Percentiles rank a stretch among this genome's conserved stretches.
These are phyloP conservation scores for Leguminivora glycinivorella DNA, from an alignment of 1,140 invertebrate species.

Conservation along the genomic window DNA sequence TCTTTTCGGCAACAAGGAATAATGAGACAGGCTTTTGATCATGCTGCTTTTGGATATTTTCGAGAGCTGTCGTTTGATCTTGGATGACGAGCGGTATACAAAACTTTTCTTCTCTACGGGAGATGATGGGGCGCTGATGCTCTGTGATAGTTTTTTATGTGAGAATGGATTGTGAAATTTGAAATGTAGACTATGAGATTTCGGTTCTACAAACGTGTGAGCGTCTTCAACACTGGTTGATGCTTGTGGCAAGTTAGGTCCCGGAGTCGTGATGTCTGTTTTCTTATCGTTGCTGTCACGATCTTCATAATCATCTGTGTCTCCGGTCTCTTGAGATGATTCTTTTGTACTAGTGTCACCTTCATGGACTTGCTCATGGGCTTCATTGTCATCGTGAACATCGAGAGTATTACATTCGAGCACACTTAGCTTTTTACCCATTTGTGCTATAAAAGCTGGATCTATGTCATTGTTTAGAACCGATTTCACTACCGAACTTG, in stretches of 20 bases:
- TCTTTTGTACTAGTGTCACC: constrained; percentile 25
- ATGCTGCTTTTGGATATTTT: constrained; percentile 70
- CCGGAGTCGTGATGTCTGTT: not conserved
- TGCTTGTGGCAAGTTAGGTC: constrained; percentile 31
- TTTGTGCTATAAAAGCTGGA: constrained; percentile 60
- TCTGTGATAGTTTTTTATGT: constrained; percentile 63
- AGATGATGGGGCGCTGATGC: constrained; percentile 68
- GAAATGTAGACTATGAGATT: constrained; percentile 52
- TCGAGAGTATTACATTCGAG: constrained; percentile 46
- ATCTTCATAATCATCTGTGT: constrained; percentile 19
- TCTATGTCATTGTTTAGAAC: constrained; percentile 69
- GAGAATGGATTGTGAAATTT: constrained; percentile 69
- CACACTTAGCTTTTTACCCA: constrained; percentile 67
- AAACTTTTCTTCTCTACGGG: constrained; percentile 67
- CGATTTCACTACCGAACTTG: constrained; percentile 79
- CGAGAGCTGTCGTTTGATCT: constrained; percentile 63
- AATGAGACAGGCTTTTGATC: constrained; percentile 74
- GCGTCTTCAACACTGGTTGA: constrained; percentile 32
- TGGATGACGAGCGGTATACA: constrained; percentile 69
- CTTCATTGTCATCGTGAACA: constrained; percentile 31
- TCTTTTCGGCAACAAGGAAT: constrained; percentile 66
- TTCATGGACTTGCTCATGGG: constrained; percentile 32
- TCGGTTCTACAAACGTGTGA: constrained; percentile 56
- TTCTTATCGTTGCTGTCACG: constrained; percentile 25
- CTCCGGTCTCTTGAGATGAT: constrained; percentile 19